Evolutionary conservation across 1,140 invertebrate species (phyloP), one percentile per base, ranked within the genome.

Genomic region (Carcinoscorpius rotundicauda): DNA sequence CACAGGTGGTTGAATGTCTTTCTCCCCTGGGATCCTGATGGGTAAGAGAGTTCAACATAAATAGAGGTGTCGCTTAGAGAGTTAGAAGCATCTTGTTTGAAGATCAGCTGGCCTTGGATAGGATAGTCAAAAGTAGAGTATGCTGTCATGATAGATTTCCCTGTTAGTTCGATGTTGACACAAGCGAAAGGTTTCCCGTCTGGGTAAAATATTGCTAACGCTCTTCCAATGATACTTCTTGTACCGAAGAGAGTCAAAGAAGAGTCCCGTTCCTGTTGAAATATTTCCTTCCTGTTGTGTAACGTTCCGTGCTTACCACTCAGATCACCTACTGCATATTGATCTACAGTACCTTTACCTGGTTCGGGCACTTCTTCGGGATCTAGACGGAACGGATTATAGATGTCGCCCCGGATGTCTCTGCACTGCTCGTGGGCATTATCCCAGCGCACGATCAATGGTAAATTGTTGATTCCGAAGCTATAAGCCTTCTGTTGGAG

Each of bases 241-340:
- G 76, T 73, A 2, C 93, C 92, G 73, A 87, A 87, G 9, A 97
- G 77, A 0, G 91, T 91, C 62, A 97, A 78, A 77, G 71, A 66
- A 50, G 57, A 65, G 62, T 71, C 70, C 6, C 11, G 50, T 4
- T 53, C 5, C 4, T 61, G 60, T 29, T 29, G 49, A 11, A 61
- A 61, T 10, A 29, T 10, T 11, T 51, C 48, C 49, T 50, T 52
- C 59, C 29, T 11, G 49, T 51, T 57, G 64, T 49, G 53, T 6
- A 81, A 68, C 4, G 68, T 65, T 50, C 82, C 81, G 70, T 80
- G 83, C 77, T 97, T 97, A 5, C 91, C 91, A 63, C 89, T 88
- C 4, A 97, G 76, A 77, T 96, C 93, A 0, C 91, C 91, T 8
- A 93, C 76, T 3, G 88, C 83, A 72, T 93, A 95, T 72, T 90